Evolutionary conservation across 2,113 vertebrate species (phyloP), one percentile per base, ranked within the genome.

Genomic region (Chiloscyllium plagiosum): DNA sequence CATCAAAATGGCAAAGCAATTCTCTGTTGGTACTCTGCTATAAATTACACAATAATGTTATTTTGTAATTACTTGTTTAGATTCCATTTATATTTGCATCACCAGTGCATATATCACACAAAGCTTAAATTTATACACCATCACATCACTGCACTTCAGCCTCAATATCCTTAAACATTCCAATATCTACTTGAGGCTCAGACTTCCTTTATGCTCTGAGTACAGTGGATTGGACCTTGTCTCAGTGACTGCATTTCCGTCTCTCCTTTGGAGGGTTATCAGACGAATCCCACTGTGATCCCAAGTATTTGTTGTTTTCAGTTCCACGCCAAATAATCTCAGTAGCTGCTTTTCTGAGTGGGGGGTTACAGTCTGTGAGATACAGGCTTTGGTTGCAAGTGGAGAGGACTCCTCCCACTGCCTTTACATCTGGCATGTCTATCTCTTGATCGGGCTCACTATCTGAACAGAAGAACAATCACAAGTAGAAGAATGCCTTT

Each of bases 61-160:
- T 93, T 93, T 87, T 93, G 52, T 66, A 66, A 66, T 92, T 92
- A 92, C 89, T 12, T 61, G 90, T n/a, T 93, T 93, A 93, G n/a
- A 93, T 68, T 93, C 24, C 56, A 93, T 37, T 65, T 93, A 50
- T 37, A 65, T 68, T 93, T 93, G 61, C 56, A 22, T n/a, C 29
- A n/a, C 56, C 61, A 42, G 61, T n/a, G 56, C 47, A 66, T 66
- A 61, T 61, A 26, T 66, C 61, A 65, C 56, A 93, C 29, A 93
- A 37, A 83, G 17, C 19, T 83, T 37, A 83, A 37, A 83, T 52
- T 52, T 87, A 87, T 42, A 52, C 10, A 52, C 85, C 24, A 4
- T 13, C 85, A 87, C 47, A 87, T 50, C 83, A 86, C 20, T 50
- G 83, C 83, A 24, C 37, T 42, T 50, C 83, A 86, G n/a, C 13